A percentile compares a stretch with the other conserved stretches of the same genome.
Evolutionary conservation across 2,797 vertebrate genomes (phyloP).

Genomic region (Euthynnus affinis): DNA sequence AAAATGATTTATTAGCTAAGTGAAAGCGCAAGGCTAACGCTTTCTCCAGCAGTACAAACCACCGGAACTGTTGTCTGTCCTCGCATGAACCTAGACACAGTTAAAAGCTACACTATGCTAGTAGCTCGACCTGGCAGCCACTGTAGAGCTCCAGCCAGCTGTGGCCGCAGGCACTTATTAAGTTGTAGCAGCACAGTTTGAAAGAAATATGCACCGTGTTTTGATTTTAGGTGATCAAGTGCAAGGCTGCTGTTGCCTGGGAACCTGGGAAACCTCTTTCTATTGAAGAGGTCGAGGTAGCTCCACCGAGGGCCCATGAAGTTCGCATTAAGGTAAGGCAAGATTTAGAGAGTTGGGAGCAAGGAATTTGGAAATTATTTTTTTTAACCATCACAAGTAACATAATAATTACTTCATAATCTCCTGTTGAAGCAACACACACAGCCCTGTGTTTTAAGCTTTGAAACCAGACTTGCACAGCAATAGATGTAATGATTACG

Average conservation of each 20-base stretch:
- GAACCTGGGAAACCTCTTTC: conserved; percentile 92
- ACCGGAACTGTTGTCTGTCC: neutral
- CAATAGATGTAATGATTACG: neutral
- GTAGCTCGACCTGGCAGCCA: neutral
- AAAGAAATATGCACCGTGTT: neutral
- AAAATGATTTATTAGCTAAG: neutral
- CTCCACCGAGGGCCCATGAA: conserved; percentile 94
- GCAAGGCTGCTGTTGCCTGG: conserved; percentile 97
- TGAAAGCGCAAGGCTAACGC: neutral
- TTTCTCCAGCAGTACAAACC: neutral
- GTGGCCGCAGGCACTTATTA: neutral
- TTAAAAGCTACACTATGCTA: conserved; percentile 14
- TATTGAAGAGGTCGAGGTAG: conserved; percentile 95
- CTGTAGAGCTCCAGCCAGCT: neutral
- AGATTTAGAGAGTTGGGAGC: neutral
- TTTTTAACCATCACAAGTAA: neutral
- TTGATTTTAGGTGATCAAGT: conserved; percentile 91
- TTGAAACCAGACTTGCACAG: neutral
- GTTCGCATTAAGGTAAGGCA: conserved; percentile 94
- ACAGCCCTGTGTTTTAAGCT: neutral
- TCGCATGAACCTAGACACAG: neutral
- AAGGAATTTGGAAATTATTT: neutral
- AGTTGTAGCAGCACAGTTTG: neutral
- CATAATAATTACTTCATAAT: neutral
- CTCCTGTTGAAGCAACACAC: neutral